phyloP scores from a whole-genome alignment of 1,140 invertebrate genomes.

The Lethocerus indicus region DNA sequence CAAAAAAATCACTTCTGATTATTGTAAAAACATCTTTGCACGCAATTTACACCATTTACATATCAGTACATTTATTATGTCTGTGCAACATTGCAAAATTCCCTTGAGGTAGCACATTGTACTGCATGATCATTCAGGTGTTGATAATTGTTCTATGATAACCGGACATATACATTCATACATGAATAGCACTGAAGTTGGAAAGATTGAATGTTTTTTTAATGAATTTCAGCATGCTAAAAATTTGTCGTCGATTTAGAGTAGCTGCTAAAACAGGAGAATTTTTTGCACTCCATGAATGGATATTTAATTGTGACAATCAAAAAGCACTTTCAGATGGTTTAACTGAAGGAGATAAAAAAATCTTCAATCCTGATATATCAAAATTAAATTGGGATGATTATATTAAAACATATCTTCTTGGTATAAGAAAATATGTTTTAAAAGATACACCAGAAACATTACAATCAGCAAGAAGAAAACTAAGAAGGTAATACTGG shows the following conservation, averaged over 20 bases:
- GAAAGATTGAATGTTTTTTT: conserved; percentile 8
- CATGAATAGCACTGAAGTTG: not conserved
- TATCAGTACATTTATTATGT: not conserved
- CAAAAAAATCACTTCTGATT: no score
- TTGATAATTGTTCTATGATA: not conserved
- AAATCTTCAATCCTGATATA: conserved; percentile 40
- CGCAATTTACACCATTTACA: no score
- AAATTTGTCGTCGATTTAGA: conserved; percentile 61
- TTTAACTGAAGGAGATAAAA: conserved; percentile 39
- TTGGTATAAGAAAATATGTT: conserved; percentile 61
- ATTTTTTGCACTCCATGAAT: conserved; percentile 77
- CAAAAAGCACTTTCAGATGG: conserved; percentile 42
- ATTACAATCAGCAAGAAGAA: conserved; percentile 39
- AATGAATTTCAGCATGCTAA: conserved; percentile 53
- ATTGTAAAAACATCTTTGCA: no score
- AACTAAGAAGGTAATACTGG: conserved; percentile 36
- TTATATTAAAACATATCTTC: conserved; percentile 53
- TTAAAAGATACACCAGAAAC: conserved; percentile 55
- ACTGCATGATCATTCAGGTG: not conserved
- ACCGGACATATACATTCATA: not conserved
- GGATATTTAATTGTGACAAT: conserved; percentile 65
- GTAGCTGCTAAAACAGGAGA: conserved; percentile 58
- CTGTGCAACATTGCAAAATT: not conserved
- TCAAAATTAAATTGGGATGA: conserved; percentile 40
- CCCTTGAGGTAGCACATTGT: not conserved